Conservation (phyloP, 2,888 invertebrate species). For the Hoplodrina blanda region DNA sequence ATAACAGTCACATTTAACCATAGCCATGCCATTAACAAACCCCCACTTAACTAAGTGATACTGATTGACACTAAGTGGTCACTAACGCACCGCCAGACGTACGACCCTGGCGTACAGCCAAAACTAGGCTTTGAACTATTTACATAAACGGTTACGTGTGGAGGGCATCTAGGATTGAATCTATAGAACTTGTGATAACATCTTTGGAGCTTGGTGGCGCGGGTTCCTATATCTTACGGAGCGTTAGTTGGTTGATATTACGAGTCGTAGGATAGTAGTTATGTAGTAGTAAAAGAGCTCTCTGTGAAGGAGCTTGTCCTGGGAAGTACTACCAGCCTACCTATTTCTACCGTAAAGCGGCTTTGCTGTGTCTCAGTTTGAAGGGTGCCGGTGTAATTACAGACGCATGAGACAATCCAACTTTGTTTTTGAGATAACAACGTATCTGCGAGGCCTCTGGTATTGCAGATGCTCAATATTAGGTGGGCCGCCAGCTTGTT, state of each 20-base stretch:
- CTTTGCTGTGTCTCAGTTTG: no score
- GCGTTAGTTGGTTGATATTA: neutral
- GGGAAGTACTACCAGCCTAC: no score
- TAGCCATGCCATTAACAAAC: slow-evolving; percentile 46
- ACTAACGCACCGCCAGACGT: slow-evolving; percentile 47
- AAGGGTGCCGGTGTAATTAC: no score
- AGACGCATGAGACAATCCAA: no score
- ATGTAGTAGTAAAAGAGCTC: no score
- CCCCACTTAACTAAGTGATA: slow-evolving; percentile 59
- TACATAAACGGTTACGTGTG: slow-evolving; percentile 38
- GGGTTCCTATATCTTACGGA: neutral
- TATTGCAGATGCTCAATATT: no score
- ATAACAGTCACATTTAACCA: slow-evolving; percentile 11
- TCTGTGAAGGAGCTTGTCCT: no score
- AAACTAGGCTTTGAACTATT: slow-evolving; percentile 48
- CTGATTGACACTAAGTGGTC: slow-evolving; percentile 64
- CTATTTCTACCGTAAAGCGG: no score
- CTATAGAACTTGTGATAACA: slow-evolving; percentile 26
- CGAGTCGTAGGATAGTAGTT: neutral
- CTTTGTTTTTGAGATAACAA: no score
- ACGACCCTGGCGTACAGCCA: slow-evolving; percentile 58
- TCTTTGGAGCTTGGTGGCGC: slow-evolving; percentile 4
- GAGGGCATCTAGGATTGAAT: slow-evolving; percentile 42
- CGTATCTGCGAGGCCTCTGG: no score
- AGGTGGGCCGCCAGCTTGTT: no score